Conservation (phyloP, 2,113 vertebrate species). For the Brachyhypopomus occidentalis region DNA sequence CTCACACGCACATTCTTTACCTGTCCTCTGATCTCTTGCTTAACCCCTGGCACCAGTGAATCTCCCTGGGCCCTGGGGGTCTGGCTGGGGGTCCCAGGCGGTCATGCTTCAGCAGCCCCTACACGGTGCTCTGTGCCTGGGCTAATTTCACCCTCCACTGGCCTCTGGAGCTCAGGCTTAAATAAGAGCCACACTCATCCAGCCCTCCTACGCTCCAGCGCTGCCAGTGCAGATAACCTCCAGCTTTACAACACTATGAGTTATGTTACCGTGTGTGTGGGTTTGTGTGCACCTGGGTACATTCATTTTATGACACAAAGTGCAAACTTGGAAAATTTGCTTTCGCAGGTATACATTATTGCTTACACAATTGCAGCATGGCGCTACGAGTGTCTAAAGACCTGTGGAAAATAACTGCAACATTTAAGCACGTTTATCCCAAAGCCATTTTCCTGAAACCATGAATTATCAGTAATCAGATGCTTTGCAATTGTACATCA, state of each 20-base stretch:
- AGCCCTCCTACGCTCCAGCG: conserved; percentile 58
- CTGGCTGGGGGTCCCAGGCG: conserved; percentile 63
- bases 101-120: conserved; percentile 64
- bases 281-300: conserved; percentile 31
- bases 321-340: conserved; percentile 2
- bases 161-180: conserved; percentile 64
- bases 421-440: conserved; percentile 1
- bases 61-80: conserved; percentile 53
- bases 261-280: conserved; percentile 61
- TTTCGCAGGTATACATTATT: conserved; percentile 6
- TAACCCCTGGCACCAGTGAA: conserved; percentile 44
- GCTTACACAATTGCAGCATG: conserved; percentile 1
- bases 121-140: conserved; percentile 70
- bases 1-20: conserved; percentile 31
- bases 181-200: conserved; percentile 58
- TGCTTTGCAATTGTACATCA: not conserved
- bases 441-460: not conserved
- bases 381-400: not conserved
- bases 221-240: conserved; percentile 60
- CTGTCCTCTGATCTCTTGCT: conserved; percentile 50
- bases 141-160: conserved; percentile 78
- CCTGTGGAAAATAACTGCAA: not conserved
- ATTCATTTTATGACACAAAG: not conserved
- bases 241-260: conserved; percentile 67
- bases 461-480: not conserved